Percentiles rank a stretch among this genome's conserved stretches.
These are phyloP conservation scores for Atethmia centrago DNA, from an alignment of 2,888 invertebrate genomes.

Conservation along the genomic window DNA sequence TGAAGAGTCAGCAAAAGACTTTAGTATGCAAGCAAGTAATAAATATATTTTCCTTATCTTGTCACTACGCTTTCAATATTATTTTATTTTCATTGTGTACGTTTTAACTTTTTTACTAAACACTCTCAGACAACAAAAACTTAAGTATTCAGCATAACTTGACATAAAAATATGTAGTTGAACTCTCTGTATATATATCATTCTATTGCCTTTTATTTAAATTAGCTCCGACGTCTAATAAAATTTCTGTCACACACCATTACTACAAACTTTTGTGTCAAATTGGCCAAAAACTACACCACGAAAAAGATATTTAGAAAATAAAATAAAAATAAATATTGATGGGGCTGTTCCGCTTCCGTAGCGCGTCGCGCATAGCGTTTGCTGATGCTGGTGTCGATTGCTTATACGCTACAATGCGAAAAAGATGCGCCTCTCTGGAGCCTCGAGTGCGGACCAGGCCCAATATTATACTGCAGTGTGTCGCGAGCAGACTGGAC, in stretches of 20 bases:
- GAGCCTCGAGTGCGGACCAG: too few relatives aligned
- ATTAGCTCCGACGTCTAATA: not conserved
- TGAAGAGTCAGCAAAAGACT: not conserved
- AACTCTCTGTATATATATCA: slow-evolving; percentile 33
- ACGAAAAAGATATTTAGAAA: not conserved
- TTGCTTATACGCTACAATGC: too few relatives aligned
- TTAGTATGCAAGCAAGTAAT: not conserved
- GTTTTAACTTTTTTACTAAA: too few relatives aligned
- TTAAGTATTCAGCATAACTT: not conserved
- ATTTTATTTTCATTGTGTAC: too few relatives aligned
- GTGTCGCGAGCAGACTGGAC: too few relatives aligned
- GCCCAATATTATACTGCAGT: too few relatives aligned
- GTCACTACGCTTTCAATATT: not conserved
- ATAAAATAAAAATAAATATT: too few relatives aligned
- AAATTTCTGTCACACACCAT: not conserved
- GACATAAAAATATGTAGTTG: not conserved
- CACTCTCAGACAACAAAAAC: slow-evolving; percentile 37
- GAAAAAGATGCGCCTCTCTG: too few relatives aligned
- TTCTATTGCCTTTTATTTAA: slow-evolving; percentile 28
- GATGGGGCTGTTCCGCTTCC: too few relatives aligned
- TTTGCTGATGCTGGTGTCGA: too few relatives aligned
- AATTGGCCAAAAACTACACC: not conserved
- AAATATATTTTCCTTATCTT: not conserved
- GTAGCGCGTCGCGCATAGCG: too few relatives aligned
- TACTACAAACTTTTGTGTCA: not conserved